Conservation (phyloP, 2,888 invertebrate genomes). For the Cataglyphis rosenhaueri region DNA sequence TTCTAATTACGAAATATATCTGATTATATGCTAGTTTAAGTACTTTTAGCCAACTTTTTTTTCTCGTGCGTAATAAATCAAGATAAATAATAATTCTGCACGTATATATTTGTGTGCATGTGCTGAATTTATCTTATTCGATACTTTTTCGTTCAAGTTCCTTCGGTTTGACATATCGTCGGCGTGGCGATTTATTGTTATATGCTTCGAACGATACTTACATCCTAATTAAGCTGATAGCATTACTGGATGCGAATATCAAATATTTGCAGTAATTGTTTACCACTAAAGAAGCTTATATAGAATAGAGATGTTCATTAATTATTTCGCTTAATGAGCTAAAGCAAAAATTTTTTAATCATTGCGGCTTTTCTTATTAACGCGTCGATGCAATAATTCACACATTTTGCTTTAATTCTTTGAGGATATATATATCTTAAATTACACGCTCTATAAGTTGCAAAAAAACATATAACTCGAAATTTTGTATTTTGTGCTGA, state of each 20-base stretch:
- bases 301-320: not conserved
- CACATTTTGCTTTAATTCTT: slow-evolving; percentile 9
- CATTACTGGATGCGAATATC: not conserved
- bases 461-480: not conserved
- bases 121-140: slow-evolving; percentile 8
- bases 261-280: slow-evolving; percentile 27
- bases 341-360: slow-evolving; percentile 1
- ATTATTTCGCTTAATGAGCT: slow-evolving; percentile 17
- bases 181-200: slow-evolving; percentile 13
- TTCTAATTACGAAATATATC: not conserved
- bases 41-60: not conserved
- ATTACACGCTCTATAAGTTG: not conserved
- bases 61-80: slow-evolving; percentile 30
- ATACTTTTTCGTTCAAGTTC: not conserved
- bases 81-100: not conserved
- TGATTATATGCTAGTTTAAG: not conserved
- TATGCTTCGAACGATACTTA: not conserved
- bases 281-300: not conserved
- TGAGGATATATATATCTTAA: slow-evolving; percentile 2
- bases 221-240: not conserved
- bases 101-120: slow-evolving; percentile 7
- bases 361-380: slow-evolving; percentile 23
- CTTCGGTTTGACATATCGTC: not conserved
- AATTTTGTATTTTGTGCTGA: slow-evolving; percentile 14
- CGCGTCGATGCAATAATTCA: slow-evolving; percentile 31